phyloP scores from a whole-genome alignment of 2,113 vertebrate genomes.

The Nettapus auritus region DNA sequence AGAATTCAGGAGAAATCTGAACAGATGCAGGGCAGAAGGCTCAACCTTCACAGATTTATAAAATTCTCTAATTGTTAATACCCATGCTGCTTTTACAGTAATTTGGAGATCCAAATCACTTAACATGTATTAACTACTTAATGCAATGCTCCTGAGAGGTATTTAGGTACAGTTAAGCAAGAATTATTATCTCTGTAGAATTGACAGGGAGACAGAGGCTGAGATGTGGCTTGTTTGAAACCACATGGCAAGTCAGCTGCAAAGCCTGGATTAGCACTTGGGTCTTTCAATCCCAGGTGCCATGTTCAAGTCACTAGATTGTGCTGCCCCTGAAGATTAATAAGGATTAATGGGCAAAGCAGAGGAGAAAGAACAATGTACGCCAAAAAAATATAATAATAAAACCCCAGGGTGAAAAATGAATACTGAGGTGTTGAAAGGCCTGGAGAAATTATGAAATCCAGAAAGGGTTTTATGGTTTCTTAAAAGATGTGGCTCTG shows the following conservation, averaged over 20 bases:
- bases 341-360: slow-evolving; percentile 45
- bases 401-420: slow-evolving; percentile 32
- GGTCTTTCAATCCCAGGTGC: slow-evolving; percentile 22
- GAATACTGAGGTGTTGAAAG: slow-evolving; percentile 39
- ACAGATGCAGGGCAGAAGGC: slow-evolving; percentile 16
- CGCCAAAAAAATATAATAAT: not conserved
- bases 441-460: slow-evolving; percentile 33
- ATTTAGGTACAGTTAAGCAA: slow-evolving; percentile 48
- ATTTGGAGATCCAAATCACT: slow-evolving; percentile 51
- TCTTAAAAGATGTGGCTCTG: slow-evolving; percentile 29
- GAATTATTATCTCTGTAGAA: slow-evolving; percentile 44
- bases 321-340: slow-evolving; percentile 43
- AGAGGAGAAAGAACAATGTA: slow-evolving; percentile 30
- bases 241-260: not conserved
- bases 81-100: slow-evolving; percentile 32
- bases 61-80: slow-evolving; percentile 43
- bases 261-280: slow-evolving; percentile 26
- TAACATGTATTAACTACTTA: slow-evolving; percentile 54
- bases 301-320: slow-evolving; percentile 1
- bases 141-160: slow-evolving; percentile 44
- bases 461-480: slow-evolving; percentile 10
- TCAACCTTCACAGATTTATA: slow-evolving; percentile 17
- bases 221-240: slow-evolving; percentile 39
- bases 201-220: slow-evolving; percentile 5
- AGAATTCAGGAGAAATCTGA: not conserved